Evolutionary conservation across 2,888 invertebrate species (phyloP), one percentile per base, ranked within the genome.

Genomic region (Folsomia candida): DNA sequence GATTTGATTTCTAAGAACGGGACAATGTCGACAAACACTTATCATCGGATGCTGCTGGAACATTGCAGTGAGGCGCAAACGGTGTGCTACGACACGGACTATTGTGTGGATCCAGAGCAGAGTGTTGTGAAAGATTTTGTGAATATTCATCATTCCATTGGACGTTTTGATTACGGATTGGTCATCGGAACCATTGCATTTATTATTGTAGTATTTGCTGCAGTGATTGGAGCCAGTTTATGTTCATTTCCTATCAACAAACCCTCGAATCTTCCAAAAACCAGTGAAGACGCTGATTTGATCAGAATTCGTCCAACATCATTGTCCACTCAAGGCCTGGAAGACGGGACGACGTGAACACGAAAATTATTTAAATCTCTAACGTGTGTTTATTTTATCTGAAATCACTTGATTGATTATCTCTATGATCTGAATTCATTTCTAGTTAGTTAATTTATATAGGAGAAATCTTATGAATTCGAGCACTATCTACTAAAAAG

Each of bases 91-190:
- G 51, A 51, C 14, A 28, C 54, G 3, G 73, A 75, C 58, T 79
- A 58, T 58, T 79, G 79, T 51, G 26, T 79, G 9, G 27, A 29
- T 25, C 72, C 69, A 9, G 24, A 28, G 18, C 57, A 69, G 24
- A 79, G 79, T 63, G 71, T 57, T 1, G 71, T 79, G 0, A 74
- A 73, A 51, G 14, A 71, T 1, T 79, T 77, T 60, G 24, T 58
- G 25, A 26, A 70, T 37, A 25, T 29, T 1, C 28, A n/a, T 22
- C 37, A 58, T n/a, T 51, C 58, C 18, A n/a, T 62, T 4, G 60
- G 11, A n/a, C 25, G 37, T 4, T 72, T 77, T 63, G 77, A 78
- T 6, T 70, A 61, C 14, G 71, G 76, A 2, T 25, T 73, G 22
- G 66, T 72, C 9, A 63, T 77, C 18, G 74, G 72, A 0, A 78